A percentile compares a stretch with the other conserved stretches of the same genome.
These are phyloP conservation scores for Bathynomus jamesi DNA, from an alignment of 1,140 invertebrate genomes.

Conservation along the genomic window DNA sequence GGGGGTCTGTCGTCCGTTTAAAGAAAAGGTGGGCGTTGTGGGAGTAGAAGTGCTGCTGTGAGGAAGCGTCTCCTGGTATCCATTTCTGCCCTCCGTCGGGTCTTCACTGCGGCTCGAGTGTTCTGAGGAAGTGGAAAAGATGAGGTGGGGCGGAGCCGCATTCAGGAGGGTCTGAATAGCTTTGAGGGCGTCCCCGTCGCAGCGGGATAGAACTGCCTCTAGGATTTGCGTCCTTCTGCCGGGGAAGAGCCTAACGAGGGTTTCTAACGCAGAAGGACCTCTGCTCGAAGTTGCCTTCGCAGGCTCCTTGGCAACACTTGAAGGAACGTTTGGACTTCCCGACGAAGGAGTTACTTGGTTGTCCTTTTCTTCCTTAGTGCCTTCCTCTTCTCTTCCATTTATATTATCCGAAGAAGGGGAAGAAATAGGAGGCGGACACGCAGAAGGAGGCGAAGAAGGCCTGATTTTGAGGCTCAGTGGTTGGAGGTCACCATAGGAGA, in stretches of 20 bases:
- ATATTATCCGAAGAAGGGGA: neutral
- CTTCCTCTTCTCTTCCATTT: neutral
- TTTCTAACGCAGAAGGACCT: constrained; percentile 49
- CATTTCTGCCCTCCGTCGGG: neutral
- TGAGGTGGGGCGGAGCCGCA: constrained; percentile 47
- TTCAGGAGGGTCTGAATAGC: constrained; percentile 81
- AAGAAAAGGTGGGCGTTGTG: constrained; percentile 7
- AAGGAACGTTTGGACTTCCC: no score
- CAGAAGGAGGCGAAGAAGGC: neutral
- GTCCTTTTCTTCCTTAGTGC: neutral
- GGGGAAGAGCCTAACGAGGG: constrained; percentile 72
- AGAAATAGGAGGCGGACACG: neutral
- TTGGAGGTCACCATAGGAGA: neutral
- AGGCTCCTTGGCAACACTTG: no score
- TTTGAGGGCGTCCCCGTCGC: constrained; percentile 73
- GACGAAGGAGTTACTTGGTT: no score
- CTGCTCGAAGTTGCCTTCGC: neutral
- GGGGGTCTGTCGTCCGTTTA: constrained; percentile 6
- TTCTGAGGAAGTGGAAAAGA: neutral
- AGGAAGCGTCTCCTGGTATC: neutral
- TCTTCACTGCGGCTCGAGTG: neutral
- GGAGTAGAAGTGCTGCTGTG: constrained; percentile 19
- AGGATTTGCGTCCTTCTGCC: constrained; percentile 71
- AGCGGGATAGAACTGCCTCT: constrained; percentile 63
- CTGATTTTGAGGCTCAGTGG: neutral